Conservation (phyloP, 23 tunicate species). For the Trididemnum miniatum region DNA sequence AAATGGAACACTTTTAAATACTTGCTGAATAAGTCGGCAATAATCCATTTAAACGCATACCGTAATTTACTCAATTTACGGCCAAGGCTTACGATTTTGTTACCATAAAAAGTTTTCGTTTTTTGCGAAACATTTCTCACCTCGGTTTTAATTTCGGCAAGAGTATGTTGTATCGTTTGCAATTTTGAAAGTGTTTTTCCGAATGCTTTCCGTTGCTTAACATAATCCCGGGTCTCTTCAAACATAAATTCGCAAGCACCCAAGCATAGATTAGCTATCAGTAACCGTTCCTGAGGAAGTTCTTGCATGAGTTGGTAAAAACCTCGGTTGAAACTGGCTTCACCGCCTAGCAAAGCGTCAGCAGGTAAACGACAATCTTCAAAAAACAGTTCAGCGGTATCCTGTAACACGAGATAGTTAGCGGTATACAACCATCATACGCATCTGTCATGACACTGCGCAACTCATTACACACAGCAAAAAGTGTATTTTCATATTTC, state of each 20-base stretch:
- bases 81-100: too few species aligned
- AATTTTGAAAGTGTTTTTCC: constrained; percentile 87
- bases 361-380: constrained; percentile 88
- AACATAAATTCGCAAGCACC: constrained; percentile 91
- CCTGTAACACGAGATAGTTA: too few species aligned
- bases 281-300: constrained; percentile 90
- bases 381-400: constrained; percentile 95
- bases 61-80: too few species aligned
- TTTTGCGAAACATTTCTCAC: too few species aligned
- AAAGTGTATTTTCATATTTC: too few species aligned
- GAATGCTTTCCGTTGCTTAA: constrained; percentile 96
- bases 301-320: constrained; percentile 93
- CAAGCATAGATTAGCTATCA: constrained; percentile 69
- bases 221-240: constrained; percentile 94
- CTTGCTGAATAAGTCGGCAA: too few species aligned
- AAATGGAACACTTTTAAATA: too few species aligned
- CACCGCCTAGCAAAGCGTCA: constrained; percentile 89
- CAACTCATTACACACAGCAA: too few species aligned
- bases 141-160: constrained; percentile 98
- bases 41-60: too few species aligned
- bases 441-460: too few species aligned
- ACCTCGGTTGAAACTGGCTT: constrained; percentile 84
- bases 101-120: too few species aligned
- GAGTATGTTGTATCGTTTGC: constrained; percentile 91
- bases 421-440: too few species aligned